Percentiles rank a stretch among this genome's conserved stretches.
These are phyloP conservation scores for Tarsius wallacei DNA, from an alignment of 2,797 vertebrate genomes.

Conservation along the genomic window DNA sequence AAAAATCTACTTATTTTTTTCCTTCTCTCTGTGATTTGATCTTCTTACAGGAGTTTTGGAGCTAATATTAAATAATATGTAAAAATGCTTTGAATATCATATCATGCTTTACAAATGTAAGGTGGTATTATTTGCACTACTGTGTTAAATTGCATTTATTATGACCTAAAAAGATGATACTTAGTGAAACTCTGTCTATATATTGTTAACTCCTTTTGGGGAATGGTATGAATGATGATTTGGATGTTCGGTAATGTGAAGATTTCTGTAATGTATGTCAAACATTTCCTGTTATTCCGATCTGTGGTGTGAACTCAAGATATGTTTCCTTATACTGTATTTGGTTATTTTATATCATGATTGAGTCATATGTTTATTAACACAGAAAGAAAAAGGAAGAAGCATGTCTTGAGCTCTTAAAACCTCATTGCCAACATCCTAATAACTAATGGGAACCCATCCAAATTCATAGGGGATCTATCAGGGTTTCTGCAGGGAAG, in stretches of 20 bases:
- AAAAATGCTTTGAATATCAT: conserved; percentile 37
- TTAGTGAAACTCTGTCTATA: not conserved
- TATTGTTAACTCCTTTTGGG: not conserved
- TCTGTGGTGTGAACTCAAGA: conserved; percentile 26
- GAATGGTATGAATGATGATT: not conserved
- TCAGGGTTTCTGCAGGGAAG: not conserved
- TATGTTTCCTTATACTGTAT: not conserved
- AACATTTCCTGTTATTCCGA: not conserved
- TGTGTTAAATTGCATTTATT: conserved; percentile 16
- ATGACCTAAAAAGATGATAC: not conserved
- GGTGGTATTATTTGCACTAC: not conserved
- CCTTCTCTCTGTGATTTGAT: not conserved
- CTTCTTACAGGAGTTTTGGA: conserved; percentile 10
- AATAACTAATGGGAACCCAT: not conserved
- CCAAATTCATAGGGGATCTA: not conserved
- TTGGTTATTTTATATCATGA: conserved; percentile 6
- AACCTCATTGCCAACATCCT: not conserved
- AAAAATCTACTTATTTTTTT: conserved; percentile 2
- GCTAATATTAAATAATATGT: conserved; percentile 14
- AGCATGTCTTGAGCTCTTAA: not conserved
- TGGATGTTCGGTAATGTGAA: conserved; percentile 8
- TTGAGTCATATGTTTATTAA: not conserved
- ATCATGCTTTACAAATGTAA: not conserved
- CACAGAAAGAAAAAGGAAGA: not conserved
- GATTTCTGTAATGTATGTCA: not conserved